Evolutionary conservation across 1,140 invertebrate species (phyloP), one percentile per base, ranked within the genome.

Genomic region (Drosophila guanche): DNA sequence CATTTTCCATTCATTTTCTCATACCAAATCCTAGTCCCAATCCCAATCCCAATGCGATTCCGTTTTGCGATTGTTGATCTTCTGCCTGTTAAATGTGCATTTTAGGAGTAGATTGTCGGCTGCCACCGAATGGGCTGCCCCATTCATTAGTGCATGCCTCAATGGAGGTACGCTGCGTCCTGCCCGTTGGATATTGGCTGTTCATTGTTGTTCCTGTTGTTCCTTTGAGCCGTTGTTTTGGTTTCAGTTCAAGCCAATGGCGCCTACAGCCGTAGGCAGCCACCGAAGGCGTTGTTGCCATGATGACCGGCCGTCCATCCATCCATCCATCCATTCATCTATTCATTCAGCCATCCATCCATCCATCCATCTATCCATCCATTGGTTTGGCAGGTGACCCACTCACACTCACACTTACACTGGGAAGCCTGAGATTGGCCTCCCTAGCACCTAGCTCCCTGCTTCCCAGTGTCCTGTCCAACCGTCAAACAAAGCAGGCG

Each of bases 401-500:
- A 5, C n/a, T 43, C 20, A 12, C 51, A 41, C n/a, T 14, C 10
- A 12, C 23, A 41, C n/a, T 14, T 5, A 12, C 23, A 20, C 16
- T 20, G 16, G 16, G 16, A 20, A 25, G 8, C 40, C n/a, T n/a
- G n/a, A n/a, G n/a, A n/a, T n/a, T n/a, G n/a, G n/a, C n/a, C n/a
- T 4, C 40, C 2, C 8, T 2, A 20, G 2, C n/a, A 1, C 5
- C 14, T 10, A 33, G 4, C 33, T 10, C 16, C 33, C 20, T 12
- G 45, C 45, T 12, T 14, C n/a, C 45, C 45, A 37, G 47, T 69
- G 33, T 37, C 33, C 33, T 70, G 62, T 54, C 61, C 65, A 45
- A 20, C n/a, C 29, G 29, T 57, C 59, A 67, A 69, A 60, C 76
- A 62, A 85, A 81, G 60, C 81, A 70, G 73, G 81, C 81, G 81